phyloP scores from a whole-genome alignment of 2,888 invertebrate species.

The Microctonus hyperodae region DNA sequence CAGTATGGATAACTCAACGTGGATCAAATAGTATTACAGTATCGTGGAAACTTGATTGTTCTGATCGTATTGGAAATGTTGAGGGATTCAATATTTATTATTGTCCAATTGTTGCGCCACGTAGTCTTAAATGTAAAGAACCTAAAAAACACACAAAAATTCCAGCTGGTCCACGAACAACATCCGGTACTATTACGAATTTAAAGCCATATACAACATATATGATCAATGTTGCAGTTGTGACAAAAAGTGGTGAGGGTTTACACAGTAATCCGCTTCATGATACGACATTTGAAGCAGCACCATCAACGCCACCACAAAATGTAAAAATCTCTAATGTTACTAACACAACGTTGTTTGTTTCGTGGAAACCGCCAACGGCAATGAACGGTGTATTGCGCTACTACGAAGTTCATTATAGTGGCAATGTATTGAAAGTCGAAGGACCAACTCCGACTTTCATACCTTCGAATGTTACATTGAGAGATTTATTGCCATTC shows the following conservation, averaged over 20 bases:
- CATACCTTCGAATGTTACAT: too few relatives aligned
- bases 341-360: constrained; percentile 69
- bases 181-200: constrained; percentile 68
- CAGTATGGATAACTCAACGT: constrained; percentile 65
- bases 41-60: constrained; percentile 80
- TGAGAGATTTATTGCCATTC: constrained; percentile 67
- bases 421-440: constrained; percentile 45
- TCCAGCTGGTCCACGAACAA: constrained; percentile 65
- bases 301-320: constrained; percentile 69
- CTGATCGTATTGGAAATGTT: constrained; percentile 74
- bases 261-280: constrained; percentile 69
- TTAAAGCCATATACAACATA: constrained; percentile 81
- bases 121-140: constrained; percentile 67
- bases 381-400: constrained; percentile 77
- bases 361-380: constrained; percentile 76
- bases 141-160: constrained; percentile 62
- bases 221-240: constrained; percentile 73
- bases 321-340: constrained; percentile 69
- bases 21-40: constrained; percentile 69
- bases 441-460: constrained; percentile 45
- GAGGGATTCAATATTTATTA: constrained; percentile 79
- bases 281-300: constrained; percentile 76
- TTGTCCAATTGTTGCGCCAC: constrained; percentile 70
- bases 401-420: constrained; percentile 71
- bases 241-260: constrained; percentile 67